Conservation (phyloP, 2,888 invertebrate genomes). For the Chalcosyrphus nemorum region DNA sequence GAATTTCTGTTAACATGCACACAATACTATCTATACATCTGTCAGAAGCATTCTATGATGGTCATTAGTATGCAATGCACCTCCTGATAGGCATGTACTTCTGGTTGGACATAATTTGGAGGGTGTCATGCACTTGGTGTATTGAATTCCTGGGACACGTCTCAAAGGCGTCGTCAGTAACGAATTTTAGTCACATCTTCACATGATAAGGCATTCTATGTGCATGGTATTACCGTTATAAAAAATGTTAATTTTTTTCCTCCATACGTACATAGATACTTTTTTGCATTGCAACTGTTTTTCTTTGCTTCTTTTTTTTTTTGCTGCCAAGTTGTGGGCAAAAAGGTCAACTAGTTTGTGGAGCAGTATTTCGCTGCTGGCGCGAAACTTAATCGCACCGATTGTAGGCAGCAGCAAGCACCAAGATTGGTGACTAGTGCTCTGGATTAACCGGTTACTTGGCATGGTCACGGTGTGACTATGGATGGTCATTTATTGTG, state of each 20-base stretch:
- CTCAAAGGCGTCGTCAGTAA: constrained; percentile 3
- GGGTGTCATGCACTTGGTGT: constrained; percentile 55
- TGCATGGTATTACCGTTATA: constrained; percentile 31
- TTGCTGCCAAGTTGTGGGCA: constrained; percentile 44
- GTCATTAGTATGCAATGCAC: constrained; percentile 47
- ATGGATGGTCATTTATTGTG: constrained; percentile 53
- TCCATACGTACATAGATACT: no score
- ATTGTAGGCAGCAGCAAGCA: constrained; percentile 42
- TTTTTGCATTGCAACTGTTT: constrained; percentile 19
- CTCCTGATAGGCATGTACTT: constrained; percentile 1
- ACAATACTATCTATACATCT: constrained; percentile 13
- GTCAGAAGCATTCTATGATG: neutral
- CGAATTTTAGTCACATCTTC: constrained; percentile 68
- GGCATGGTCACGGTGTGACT: constrained; percentile 66
- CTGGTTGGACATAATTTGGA: constrained; percentile 39
- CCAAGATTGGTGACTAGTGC: constrained; percentile 52
- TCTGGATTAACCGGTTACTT: constrained; percentile 70
- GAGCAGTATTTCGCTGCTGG: constrained; percentile 41
- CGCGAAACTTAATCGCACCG: constrained; percentile 54
- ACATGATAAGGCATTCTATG: constrained; percentile 33
- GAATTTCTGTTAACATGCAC: constrained; percentile 31
- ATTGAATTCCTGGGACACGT: neutral
- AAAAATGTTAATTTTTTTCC: constrained; percentile 54
- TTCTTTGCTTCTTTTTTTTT: neutral
- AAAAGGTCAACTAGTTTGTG: constrained; percentile 71